Conservation (phyloP, 37 sponge, comb jelly and placozoan species). For the Diacarnus erythraeanus region DNA sequence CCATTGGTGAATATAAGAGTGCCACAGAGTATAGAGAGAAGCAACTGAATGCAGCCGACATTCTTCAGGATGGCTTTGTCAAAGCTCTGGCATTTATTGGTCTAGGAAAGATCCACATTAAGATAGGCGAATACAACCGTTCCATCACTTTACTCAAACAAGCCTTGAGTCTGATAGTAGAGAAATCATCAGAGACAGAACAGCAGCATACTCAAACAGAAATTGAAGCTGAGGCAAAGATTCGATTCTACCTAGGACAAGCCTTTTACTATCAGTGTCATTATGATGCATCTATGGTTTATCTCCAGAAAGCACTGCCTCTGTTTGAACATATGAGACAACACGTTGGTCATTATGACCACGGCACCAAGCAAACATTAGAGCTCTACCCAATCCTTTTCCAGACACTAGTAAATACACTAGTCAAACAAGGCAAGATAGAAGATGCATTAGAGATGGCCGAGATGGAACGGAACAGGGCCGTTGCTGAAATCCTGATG, state of each 20-base stretch:
- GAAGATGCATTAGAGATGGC: conserved; percentile 89
- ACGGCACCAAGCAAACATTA: conserved; percentile 53
- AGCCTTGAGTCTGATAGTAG: conserved; percentile 66
- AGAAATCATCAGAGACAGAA: conserved; percentile 17
- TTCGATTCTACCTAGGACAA: conserved; percentile 88
- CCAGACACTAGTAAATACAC: conserved; percentile 78
- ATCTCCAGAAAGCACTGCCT: conserved; percentile 66
- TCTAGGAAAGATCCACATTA: conserved; percentile 79
- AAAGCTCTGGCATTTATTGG: conserved; percentile 76
- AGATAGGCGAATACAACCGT: conserved; percentile 47
- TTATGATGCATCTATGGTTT: conserved; percentile 51
- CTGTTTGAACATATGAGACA: conserved; percentile 80
- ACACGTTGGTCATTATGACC: conserved; percentile 60
- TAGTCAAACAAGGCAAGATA: conserved; percentile 67
- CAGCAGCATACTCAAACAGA: conserved; percentile 36
- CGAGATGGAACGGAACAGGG: conserved; percentile 79
- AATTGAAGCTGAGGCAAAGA: conserved; percentile 79
- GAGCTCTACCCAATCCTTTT: conserved; percentile 72
- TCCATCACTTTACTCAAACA: conserved; percentile 80
- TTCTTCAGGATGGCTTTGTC: conserved; percentile 49
- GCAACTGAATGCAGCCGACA: conserved; percentile 67
- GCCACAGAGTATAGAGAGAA: conserved; percentile 72
- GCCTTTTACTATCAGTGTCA: conserved; percentile 75
- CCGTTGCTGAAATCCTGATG: conserved; percentile 66
- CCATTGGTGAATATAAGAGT: conserved; percentile 76